A percentile compares a stretch with the other conserved stretches of the same genome.
Evolutionary conservation across 2,888 invertebrate species (phyloP).

Genomic region (Linyphia triangularis): DNA sequence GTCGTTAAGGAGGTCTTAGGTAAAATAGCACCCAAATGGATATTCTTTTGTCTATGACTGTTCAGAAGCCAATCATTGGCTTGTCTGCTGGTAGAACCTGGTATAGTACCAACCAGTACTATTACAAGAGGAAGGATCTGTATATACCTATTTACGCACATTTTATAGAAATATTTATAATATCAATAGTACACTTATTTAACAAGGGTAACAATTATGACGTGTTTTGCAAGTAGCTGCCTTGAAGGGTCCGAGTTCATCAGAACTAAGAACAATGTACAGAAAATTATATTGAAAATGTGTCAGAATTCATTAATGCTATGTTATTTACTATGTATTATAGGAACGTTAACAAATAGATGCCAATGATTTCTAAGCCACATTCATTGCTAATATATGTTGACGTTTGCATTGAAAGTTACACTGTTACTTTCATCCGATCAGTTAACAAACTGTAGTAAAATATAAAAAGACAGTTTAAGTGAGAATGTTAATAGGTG

Average conservation of each 20-base stretch:
- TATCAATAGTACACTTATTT: not conserved
- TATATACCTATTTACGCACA: no score
- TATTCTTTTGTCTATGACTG: conserved; percentile 3
- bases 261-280: conserved; percentile 16
- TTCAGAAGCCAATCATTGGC: conserved; percentile 41
- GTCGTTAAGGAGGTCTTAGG: conserved; percentile 75
- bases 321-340: not conserved
- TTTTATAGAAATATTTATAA: not conserved
- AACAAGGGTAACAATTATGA: not conserved
- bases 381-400: conserved; percentile 61
- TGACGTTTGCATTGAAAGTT: not conserved
- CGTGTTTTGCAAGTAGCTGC: conserved; percentile 39
- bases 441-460: no score
- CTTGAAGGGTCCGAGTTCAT: conserved; percentile 63
- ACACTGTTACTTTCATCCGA: not conserved
- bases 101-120: not conserved
- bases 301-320: not conserved
- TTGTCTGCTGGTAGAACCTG: not conserved
- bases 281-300: not conserved
- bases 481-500: no score
- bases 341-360: conserved; percentile 32
- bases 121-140: not conserved
- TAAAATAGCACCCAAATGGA: conserved; percentile 73
- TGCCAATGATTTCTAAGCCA: conserved; percentile 43
- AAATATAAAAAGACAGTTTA: no score